Base-by-base conservation (phyloP, 1,140 invertebrate genomes). In the Neodiprion lecontei region DNA sequence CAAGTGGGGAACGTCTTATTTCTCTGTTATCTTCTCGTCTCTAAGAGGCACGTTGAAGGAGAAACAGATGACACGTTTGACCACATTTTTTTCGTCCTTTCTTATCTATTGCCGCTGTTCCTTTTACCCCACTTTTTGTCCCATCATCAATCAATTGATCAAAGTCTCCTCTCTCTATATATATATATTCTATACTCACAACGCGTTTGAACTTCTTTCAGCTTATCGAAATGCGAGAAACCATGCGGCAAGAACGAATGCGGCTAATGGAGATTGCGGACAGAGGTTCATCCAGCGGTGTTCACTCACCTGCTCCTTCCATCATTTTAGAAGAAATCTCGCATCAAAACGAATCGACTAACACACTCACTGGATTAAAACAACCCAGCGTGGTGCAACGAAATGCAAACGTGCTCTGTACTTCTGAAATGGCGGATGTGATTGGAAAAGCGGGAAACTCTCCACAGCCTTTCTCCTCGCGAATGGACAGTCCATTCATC, bases 191-290 rank as follows among this genome's bases (percentile, higher is more conserved):
- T 40, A 40, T 40, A 40, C 28, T 40, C 28, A 40, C 53, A 61
- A 61, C 53, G 28, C 28, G 28, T 40, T 40, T 40, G 28, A 40
- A 40, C 28, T 40, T 40, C 53, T 61, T 61, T 5, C 53, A 61
- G 53, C 53, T 61, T 7, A 61, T 61, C 11, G 53, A 61, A 61
- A 61, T 61, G 11, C 53, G 53, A 61, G 53, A 61, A 61, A 61
- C 53, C 11, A 61, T 61, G 53, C 53, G 53, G 53, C 53, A 61
- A 17, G 53, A 61, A 61, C 53, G 53, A 61, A 61, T 9, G 11
- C 53, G 53, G 53, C n/a, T 61, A 61, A 61, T 61, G 53, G 53
- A 61, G 53, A 61, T 61, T 61, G 53, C 53, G 53, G 53, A 61
- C 53, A 17, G 53, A 61, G 53, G 53, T 14, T 40, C 28, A 40